These are phyloP conservation scores for Escarpia spicata DNA, from an alignment of 2,888 invertebrate genomes.

Conservation along the genomic window DNA sequence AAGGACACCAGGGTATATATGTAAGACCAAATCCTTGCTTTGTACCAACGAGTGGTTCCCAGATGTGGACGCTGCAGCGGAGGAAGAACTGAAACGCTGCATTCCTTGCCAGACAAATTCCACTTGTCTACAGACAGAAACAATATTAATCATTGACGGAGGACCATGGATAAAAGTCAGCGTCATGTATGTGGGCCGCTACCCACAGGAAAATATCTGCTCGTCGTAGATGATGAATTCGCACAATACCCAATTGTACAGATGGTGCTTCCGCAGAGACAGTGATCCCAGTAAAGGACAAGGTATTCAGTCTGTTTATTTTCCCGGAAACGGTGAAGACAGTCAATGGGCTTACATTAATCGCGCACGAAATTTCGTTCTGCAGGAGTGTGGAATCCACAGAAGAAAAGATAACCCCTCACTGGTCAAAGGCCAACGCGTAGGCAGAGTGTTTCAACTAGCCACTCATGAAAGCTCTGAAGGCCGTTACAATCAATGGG, in stretches of 20 bases:
- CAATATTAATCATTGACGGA: constrained; percentile 28
- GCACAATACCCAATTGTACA: constrained; percentile 38
- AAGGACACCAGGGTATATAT: constrained; percentile 42
- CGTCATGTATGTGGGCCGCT: no score
- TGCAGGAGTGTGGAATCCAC: constrained; percentile 18
- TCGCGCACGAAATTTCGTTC: background rate
- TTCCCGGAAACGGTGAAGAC: constrained; percentile 39
- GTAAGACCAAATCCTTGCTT: background rate
- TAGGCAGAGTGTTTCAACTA: no score
- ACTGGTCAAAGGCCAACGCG: constrained; percentile 27
- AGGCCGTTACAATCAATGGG: no score
- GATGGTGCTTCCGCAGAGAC: constrained; percentile 31
- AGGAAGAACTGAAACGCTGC: constrained; percentile 28
- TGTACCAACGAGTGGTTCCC: constrained; percentile 42
- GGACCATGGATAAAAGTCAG: no score
- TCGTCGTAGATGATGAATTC: constrained; percentile 18
- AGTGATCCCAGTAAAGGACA: constrained; percentile 35
- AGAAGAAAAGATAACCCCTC: constrained; percentile 21
- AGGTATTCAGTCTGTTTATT: constrained; percentile 38
- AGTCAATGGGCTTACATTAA: constrained; percentile 38
- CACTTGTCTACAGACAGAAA: no score
- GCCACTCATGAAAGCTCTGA: no score
- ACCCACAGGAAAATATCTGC: constrained; percentile 22
- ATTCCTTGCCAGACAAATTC: constrained; percentile 33
- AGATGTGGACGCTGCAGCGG: constrained; percentile 37